Evolutionary conservation across 2,113 vertebrate genomes (phyloP).

Genomic region (Chitala chitala): DNA sequence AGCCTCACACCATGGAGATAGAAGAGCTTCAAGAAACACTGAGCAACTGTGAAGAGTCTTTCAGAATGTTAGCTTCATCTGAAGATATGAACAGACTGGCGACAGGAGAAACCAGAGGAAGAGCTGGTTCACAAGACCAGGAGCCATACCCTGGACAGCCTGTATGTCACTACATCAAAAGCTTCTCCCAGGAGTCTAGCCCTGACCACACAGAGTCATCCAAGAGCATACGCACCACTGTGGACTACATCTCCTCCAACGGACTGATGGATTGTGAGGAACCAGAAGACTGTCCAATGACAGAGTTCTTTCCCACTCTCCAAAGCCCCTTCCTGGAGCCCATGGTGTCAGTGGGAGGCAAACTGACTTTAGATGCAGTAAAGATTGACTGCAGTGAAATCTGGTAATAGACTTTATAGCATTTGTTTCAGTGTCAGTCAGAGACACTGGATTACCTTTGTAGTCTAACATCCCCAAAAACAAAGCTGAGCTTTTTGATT

Average conservation of each 20-base stretch:
- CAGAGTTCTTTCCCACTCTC: constrained; percentile 44
- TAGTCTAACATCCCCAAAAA: too few species aligned
- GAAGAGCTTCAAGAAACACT: constrained; percentile 47
- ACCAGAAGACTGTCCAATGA: constrained; percentile 16
- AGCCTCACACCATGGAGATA: constrained; percentile 51
- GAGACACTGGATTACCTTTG: too few species aligned
- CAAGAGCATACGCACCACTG: constrained; percentile 45
- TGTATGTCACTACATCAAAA: constrained; percentile 57
- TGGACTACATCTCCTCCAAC: constrained; percentile 55
- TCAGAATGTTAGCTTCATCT: neutral
- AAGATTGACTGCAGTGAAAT: constrained; percentile 59
- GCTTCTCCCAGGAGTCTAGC: constrained; percentile 59
- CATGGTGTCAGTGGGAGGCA: constrained; percentile 39
- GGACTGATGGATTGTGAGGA: constrained; percentile 20
- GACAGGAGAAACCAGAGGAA: neutral
- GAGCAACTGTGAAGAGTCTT: neutral
- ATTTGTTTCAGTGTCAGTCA: too few species aligned
- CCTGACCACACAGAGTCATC: constrained; percentile 51
- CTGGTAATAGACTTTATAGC: constrained; percentile 40
- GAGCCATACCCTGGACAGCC: constrained; percentile 19
- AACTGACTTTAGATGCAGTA: constrained; percentile 58
- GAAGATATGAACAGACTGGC: neutral
- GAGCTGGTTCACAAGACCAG: neutral
- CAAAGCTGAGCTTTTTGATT: too few species aligned
- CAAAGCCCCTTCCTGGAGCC: constrained; percentile 38